Conservation (phyloP, 2,797 vertebrate species). For the Champsocephalus esox region DNA sequence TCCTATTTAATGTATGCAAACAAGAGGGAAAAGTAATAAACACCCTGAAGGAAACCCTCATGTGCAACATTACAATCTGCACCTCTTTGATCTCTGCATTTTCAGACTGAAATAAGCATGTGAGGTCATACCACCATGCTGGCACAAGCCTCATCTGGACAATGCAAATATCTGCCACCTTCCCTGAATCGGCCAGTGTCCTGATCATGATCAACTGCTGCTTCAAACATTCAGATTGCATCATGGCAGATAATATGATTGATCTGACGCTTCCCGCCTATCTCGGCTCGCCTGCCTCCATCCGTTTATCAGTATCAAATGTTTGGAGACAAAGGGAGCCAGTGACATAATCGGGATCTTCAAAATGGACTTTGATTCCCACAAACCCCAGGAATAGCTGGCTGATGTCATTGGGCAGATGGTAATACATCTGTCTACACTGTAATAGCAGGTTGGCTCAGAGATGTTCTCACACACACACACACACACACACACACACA, state of each 20-base stretch:
- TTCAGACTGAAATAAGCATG: neutral
- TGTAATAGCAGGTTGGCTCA: constrained; percentile 47
- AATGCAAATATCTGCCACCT: constrained; percentile 15
- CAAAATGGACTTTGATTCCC: constrained; percentile 76
- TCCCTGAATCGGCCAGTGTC: constrained; percentile 17
- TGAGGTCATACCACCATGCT: constrained; percentile 42
- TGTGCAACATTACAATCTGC: constrained; percentile 8
- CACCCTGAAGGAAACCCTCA: constrained; percentile 15
- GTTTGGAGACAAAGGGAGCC: constrained; percentile 65
- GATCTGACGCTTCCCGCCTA: constrained; percentile 51
- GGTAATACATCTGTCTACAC: constrained; percentile 71
- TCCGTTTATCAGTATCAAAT: constrained; percentile 76
- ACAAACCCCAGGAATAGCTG: constrained; percentile 75
- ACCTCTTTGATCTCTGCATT: constrained; percentile 27
- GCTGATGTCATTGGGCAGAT: constrained; percentile 73
- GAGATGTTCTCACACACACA: constrained; percentile 43
- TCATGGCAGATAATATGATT: constrained; percentile 68
- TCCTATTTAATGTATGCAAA: constrained; percentile 3
- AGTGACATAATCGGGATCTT: constrained; percentile 73
- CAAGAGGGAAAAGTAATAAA: constrained; percentile 23
- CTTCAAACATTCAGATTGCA: constrained; percentile 52
- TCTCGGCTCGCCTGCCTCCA: constrained; percentile 51
- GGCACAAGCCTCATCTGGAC: constrained; percentile 19
- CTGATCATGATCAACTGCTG: constrained; percentile 45
- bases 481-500: neutral